Evolutionary conservation across 2,113 vertebrate genomes (phyloP).

Genomic region (Ia io): DNA sequence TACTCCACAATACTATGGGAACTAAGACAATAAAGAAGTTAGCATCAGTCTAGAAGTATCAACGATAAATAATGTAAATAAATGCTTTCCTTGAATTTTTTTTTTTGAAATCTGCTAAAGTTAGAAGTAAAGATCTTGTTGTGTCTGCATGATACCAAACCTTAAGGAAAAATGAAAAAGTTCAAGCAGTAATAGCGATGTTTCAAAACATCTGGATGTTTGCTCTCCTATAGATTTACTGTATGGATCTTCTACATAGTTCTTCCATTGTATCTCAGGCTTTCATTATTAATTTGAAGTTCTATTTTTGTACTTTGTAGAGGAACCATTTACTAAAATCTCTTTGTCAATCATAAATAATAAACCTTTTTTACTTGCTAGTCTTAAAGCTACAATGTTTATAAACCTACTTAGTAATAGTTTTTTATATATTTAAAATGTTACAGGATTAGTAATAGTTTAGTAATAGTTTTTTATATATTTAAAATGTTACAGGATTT

Average conservation of each 20-base stretch:
- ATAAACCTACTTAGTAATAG: neutral
- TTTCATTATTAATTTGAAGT: slow-evolving; percentile 54
- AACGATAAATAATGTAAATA: slow-evolving; percentile 10
- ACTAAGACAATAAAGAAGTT: slow-evolving; percentile 22
- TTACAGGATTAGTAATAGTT: neutral
- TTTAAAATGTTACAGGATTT: neutral
- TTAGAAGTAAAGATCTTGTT: slow-evolving; percentile 2
- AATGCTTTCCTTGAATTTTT: slow-evolving; percentile 21
- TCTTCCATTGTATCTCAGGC: slow-evolving; percentile 36
- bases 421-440: neutral
- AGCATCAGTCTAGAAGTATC: neutral
- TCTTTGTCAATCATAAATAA: neutral
- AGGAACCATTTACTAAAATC: neutral
- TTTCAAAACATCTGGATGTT: slow-evolving; percentile 61
- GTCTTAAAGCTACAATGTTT: neutral
- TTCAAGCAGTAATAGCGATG: slow-evolving; percentile 57
- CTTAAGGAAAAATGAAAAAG: neutral
- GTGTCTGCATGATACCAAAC: slow-evolving; percentile 35
- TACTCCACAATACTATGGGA: neutral
- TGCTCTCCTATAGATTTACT: slow-evolving; percentile 50
- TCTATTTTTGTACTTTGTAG: slow-evolving; percentile 8
- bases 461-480: neutral
- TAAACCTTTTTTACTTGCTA: neutral
- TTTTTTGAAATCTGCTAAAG: slow-evolving; percentile 6
- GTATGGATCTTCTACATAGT: slow-evolving; percentile 26